Percentiles rank a stretch among this genome's conserved stretches.
These are phyloP conservation scores for Tiliacea citrago DNA, from an alignment of 2,888 invertebrate genomes.

Conservation along the genomic window DNA sequence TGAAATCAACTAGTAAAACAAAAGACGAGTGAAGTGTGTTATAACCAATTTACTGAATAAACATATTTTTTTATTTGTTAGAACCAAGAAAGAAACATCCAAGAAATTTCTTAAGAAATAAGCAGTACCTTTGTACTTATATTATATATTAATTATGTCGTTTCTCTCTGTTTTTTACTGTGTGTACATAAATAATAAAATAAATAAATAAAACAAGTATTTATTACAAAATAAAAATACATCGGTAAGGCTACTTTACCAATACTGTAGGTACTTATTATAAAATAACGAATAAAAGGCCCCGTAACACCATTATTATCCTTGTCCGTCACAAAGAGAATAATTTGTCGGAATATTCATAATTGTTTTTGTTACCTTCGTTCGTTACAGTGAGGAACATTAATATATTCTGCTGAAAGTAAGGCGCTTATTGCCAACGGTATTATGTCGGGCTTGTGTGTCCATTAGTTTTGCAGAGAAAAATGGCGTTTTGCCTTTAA, in stretches of 20 bases:
- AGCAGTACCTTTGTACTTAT: no score
- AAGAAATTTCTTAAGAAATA: no score
- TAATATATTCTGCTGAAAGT: slow-evolving; percentile 31
- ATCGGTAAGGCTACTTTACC: neutral
- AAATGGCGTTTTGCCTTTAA: neutral
- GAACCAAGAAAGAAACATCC: no score
- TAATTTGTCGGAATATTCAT: slow-evolving; percentile 41
- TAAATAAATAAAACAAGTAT: no score
- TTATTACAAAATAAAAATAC: neutral
- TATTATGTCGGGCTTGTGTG: neutral
- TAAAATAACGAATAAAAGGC: slow-evolving; percentile 19
- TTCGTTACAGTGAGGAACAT: slow-evolving; percentile 21
- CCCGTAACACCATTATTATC: slow-evolving; percentile 30
- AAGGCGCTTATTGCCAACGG: slow-evolving; percentile 8
- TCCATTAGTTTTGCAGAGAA: slow-evolving; percentile 6
- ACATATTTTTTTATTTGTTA: neutral
- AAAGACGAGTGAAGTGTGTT: neutral
- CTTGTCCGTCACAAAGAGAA: slow-evolving; percentile 37
- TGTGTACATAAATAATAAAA: no score
- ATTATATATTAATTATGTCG: no score
- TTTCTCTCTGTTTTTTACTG: no score
- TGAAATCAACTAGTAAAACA: neutral
- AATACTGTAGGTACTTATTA: neutral
- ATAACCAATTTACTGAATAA: no score
- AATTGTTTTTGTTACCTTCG: slow-evolving; percentile 40